Conservation (phyloP, 2,888 invertebrate genomes). For the Nymphalis urticae region DNA sequence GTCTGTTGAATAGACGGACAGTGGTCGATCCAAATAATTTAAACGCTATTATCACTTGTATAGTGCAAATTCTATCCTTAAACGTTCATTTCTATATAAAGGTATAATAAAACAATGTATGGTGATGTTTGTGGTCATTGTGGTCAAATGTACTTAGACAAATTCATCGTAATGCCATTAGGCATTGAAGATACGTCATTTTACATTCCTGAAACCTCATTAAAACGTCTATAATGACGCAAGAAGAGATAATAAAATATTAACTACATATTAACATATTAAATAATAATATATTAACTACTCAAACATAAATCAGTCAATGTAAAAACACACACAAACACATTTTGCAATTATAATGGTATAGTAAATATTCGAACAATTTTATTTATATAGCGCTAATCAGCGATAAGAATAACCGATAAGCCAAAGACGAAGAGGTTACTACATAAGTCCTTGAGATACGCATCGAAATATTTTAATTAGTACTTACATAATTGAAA, state of each 20-base stretch:
- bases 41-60: too few species aligned
- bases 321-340: too few species aligned
- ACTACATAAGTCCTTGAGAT: conserved; percentile 27
- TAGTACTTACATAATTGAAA: conserved; percentile 54
- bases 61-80: too few species aligned
- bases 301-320: too few species aligned
- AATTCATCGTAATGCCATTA: background rate
- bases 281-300: too few species aligned
- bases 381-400: conserved; percentile 3
- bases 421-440: conserved; percentile 27
- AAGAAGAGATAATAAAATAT: too few species aligned
- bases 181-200: background rate
- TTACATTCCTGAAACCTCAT: background rate
- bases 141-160: background rate
- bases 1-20: too few species aligned
- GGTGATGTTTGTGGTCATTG: background rate
- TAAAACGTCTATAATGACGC: too few species aligned
- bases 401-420: conserved; percentile 28
- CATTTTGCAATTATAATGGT: background rate
- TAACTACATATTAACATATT: too few species aligned
- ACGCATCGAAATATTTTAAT: conserved; percentile 56
- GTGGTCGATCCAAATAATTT: too few species aligned
- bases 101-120: background rate
- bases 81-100: too few species aligned
- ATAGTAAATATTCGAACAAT: background rate